These are phyloP conservation scores for Hesperia comma DNA, from an alignment of 2,888 invertebrate genomes.

Conservation along the genomic window DNA sequence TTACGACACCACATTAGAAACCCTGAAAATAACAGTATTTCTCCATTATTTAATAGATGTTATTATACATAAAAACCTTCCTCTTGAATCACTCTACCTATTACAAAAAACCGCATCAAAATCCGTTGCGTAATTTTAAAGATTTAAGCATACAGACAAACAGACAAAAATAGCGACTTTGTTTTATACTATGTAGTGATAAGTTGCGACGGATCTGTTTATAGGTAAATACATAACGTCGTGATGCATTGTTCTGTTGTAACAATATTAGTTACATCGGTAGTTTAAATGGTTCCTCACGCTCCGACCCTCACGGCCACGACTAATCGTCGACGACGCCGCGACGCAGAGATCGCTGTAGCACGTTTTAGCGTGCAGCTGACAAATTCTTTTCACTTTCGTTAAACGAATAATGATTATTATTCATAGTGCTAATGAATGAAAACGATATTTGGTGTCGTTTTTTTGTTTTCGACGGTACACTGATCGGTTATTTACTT, in stretches of 20 bases:
- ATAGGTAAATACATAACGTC: constrained; percentile 23
- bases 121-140: too few relatives aligned
- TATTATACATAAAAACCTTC: too few relatives aligned
- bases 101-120: too few relatives aligned
- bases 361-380: constrained; percentile 37
- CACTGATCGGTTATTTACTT: neutral
- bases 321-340: constrained; percentile 19
- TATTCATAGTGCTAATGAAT: constrained; percentile 18
- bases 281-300: constrained; percentile 11
- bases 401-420: constrained; percentile 27
- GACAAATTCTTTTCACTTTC: constrained; percentile 42
- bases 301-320: constrained; percentile 16
- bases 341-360: constrained; percentile 2
- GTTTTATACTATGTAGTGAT: neutral
- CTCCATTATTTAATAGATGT: too few relatives aligned
- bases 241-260: constrained; percentile 26
- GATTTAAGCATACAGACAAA: too few relatives aligned
- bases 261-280: constrained; percentile 16
- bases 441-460: constrained; percentile 15
- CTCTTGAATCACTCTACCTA: too few relatives aligned
- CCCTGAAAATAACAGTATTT: too few relatives aligned
- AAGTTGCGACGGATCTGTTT: neutral
- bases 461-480: neutral
- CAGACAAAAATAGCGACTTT: too few relatives aligned
- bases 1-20: too few relatives aligned